These are phyloP conservation scores for Anguilla rostrata DNA, from an alignment of 2,113 vertebrate species.

Conservation along the genomic window DNA sequence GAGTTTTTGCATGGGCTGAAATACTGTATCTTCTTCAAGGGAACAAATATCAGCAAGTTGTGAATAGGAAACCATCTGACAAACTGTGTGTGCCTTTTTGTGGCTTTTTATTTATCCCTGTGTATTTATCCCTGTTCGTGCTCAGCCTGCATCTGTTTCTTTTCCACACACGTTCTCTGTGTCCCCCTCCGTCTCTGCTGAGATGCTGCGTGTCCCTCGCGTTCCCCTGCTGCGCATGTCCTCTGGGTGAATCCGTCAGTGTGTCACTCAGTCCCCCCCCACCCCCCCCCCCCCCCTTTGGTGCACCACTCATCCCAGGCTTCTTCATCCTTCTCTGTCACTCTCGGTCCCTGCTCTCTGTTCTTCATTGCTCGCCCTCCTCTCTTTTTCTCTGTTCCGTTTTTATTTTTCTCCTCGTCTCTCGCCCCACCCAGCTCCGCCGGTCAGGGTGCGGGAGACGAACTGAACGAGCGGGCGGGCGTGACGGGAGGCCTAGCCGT, in stretches of 20 bases:
- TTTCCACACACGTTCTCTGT: conserved; percentile 24
- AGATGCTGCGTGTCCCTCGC: conserved; percentile 35
- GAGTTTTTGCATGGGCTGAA: background rate
- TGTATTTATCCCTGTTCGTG: background rate
- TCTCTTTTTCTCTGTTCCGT: background rate
- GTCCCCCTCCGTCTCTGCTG: conserved; percentile 28
- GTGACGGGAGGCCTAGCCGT: too few species aligned
- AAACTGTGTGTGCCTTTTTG: background rate
- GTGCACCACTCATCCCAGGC: conserved; percentile 14
- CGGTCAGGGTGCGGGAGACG: background rate
- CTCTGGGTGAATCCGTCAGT: conserved; percentile 1
- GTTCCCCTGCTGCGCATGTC: conserved; percentile 31
- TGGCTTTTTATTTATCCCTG: background rate
- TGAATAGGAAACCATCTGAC: background rate
- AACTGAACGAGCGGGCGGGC: background rate
- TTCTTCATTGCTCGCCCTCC: background rate
- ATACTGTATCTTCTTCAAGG: background rate
- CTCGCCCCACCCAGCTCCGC: background rate
- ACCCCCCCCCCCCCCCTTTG: background rate
- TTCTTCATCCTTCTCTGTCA: background rate
- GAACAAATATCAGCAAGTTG: background rate
- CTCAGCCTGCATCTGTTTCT: background rate
- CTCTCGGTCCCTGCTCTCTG: conserved; percentile 19
- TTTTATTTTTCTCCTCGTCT: background rate
- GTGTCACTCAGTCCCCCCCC: conserved; percentile 32